Evolutionary conservation across 64 coral and sea anemone genomes (phyloP), one percentile per base, ranked within the genome.

Genomic region (Trachythela sp.): DNA sequence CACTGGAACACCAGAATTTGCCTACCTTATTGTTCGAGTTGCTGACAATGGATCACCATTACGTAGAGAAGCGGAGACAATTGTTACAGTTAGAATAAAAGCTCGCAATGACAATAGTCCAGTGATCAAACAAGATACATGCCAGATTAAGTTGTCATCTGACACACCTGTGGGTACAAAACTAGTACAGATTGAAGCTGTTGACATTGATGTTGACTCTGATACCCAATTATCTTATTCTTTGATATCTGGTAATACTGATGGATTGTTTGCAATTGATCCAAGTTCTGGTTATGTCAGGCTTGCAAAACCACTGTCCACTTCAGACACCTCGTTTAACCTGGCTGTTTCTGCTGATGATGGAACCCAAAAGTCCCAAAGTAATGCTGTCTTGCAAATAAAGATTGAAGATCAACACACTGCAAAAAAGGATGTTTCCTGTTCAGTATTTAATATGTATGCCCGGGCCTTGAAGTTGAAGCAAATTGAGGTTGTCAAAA

Each of bases 21-120:
- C 94, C 31, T 89, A 92, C 15, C 60, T 99, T 39, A 72, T 89
- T 40, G 93, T 99, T 48, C 89, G 96, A 18, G 96, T 93, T 67
- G 94, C 83, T 67, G 96, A 99, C 85, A 95, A 93, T 92, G 96
- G 96, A 37, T 86, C 48, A 37, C 93, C 93, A 77, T 84, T 99
- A 33, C 80, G 93, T 20, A 77, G 91, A 31, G 96, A 99, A 86
- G 70, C 89, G 17, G 96, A 99, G 87, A 88, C 93, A 22, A 58
- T 95, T 84, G 91, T 99, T 2, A 92, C 92, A 37, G 77, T 99
- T 14, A 91, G n/a, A 10, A 85, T 99, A 30, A 92, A 93, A 70
- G 84, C 86, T 48, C 45, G 84, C n/a, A 99, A 99, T 93, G 93
- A 95, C 87, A 95, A 95, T 39, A 50, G 39, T 70, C 96, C 96